Percentiles rank a stretch among this genome's conserved stretches.
These are phyloP conservation scores for Tolmerus cingulatus DNA, from an alignment of 2,888 invertebrate genomes.

Conservation along the genomic window DNA sequence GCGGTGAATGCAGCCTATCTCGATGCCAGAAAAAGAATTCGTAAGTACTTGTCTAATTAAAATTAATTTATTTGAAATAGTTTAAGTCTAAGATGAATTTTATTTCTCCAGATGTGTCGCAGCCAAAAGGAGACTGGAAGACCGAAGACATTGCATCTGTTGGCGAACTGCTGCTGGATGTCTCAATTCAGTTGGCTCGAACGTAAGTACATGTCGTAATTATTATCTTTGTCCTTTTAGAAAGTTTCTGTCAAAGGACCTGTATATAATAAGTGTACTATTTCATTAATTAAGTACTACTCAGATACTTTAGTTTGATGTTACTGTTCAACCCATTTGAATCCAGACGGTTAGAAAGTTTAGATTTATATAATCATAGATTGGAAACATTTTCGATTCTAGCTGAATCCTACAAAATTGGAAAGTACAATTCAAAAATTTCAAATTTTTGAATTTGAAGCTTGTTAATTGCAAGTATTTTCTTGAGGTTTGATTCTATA, in stretches of 20 bases:
- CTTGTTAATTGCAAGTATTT: too few species aligned
- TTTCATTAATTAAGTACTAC: not conserved
- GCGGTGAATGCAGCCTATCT: slow-evolving; percentile 88
- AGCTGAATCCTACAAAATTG: too few species aligned
- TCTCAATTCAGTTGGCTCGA: slow-evolving; percentile 82
- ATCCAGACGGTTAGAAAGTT: too few species aligned
- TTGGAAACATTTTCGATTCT: too few species aligned
- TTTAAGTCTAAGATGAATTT: not conserved
- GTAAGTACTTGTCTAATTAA: slow-evolving; percentile 69
- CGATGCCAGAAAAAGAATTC: slow-evolving; percentile 85
- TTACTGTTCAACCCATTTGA: not conserved
- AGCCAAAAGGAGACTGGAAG: slow-evolving; percentile 83
- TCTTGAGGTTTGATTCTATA: too few species aligned
- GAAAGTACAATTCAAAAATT: too few species aligned
- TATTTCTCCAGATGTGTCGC: slow-evolving; percentile 73
- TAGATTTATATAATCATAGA: too few species aligned
- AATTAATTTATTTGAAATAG: not conserved
- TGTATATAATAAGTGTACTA: not conserved
- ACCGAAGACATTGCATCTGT: slow-evolving; percentile 86
- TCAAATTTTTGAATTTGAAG: too few species aligned
- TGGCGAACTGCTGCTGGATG: slow-evolving; percentile 85
- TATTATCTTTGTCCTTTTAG: not conserved
- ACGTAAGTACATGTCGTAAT: slow-evolving; percentile 70
- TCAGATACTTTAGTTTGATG: not conserved
- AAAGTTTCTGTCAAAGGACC: not conserved